phyloP scores from a whole-genome alignment of 2,888 invertebrate species.

The Diaperis boleti region DNA sequence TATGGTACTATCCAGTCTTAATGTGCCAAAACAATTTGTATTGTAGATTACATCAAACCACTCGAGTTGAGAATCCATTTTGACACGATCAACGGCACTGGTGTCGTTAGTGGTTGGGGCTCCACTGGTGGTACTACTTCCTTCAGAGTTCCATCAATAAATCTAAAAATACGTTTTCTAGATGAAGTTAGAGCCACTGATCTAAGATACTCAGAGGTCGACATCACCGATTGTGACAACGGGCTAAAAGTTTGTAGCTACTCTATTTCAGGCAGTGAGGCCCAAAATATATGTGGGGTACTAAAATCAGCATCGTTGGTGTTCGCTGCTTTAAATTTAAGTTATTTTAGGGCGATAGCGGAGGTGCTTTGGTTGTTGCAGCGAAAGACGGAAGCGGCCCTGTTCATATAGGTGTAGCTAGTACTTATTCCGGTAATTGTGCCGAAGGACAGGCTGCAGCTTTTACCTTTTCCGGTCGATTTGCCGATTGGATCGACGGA shows the following conservation, averaged over 20 bases:
- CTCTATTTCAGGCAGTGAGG: not conserved
- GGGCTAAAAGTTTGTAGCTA: not conserved
- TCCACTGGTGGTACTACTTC: not conserved
- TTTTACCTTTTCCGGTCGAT: no score
- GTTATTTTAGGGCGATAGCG: not conserved
- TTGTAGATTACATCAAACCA: not conserved
- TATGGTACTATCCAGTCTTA: not conserved
- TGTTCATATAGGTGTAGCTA: not conserved
- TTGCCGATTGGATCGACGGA: not conserved
- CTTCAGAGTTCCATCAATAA: no score
- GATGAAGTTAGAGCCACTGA: not conserved
- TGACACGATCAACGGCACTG: not conserved
- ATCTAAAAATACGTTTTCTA: no score
- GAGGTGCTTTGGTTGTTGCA: not conserved
- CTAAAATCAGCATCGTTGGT: no score
- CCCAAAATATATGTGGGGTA: slow-evolving; percentile 1
- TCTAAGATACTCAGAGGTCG: not conserved
- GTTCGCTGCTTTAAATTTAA: not conserved
- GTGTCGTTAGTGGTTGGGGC: not conserved
- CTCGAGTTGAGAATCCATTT: not conserved
- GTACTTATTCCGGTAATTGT: not conserved
- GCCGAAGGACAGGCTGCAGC: not conserved
- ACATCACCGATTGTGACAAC: not conserved
- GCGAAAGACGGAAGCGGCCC: not conserved
- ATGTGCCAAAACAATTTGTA: no score